Percentiles rank a stretch among this genome's conserved stretches.
These are phyloP conservation scores for Crenichthys baileyi DNA, from an alignment of 2,797 vertebrate species.

Conservation along the genomic window DNA sequence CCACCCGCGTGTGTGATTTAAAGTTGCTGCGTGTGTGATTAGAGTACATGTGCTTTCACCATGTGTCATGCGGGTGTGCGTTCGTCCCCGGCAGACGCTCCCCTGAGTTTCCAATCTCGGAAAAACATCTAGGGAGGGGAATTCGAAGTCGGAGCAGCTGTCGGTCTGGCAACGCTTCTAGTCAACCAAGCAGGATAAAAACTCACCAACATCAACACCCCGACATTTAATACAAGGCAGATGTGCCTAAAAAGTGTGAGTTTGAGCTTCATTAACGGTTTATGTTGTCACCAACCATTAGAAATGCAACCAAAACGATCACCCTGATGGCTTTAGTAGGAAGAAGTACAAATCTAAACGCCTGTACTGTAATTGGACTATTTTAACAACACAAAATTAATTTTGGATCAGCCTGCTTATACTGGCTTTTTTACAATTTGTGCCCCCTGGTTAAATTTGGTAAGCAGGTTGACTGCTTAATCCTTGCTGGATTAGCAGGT, in stretches of 20 bases:
- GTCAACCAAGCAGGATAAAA: conserved; percentile 54
- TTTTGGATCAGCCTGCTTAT: conserved; percentile 43
- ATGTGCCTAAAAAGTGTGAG: conserved; percentile 19
- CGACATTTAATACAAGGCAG: conserved; percentile 40
- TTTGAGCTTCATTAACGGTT: conserved; percentile 35
- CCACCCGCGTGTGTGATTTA: conserved; percentile 30
- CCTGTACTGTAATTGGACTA: conserved; percentile 35
- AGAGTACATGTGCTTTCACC: conserved; percentile 52
- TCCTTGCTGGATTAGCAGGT: too few species aligned
- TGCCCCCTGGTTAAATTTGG: conserved; percentile 60
- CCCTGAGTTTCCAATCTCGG: conserved; percentile 68
- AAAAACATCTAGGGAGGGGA: conserved; percentile 81
- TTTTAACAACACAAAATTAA: conserved; percentile 47
- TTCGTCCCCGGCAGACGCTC: conserved; percentile 53
- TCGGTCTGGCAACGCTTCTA: conserved; percentile 77
- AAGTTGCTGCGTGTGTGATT: conserved; percentile 43
- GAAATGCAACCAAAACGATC: conserved; percentile 20
- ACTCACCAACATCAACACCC: conserved; percentile 59
- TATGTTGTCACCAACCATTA: conserved; percentile 50
- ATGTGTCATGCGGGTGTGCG: conserved; percentile 28
- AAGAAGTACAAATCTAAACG: background rate
- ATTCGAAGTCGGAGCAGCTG: conserved; percentile 85
- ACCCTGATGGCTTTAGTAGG: conserved; percentile 27
- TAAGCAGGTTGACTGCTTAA: conserved; percentile 8
- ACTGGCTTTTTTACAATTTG: conserved; percentile 38